phyloP scores from a whole-genome alignment of 2,888 invertebrate species.

The Acanthosepion lycidas region DNA sequence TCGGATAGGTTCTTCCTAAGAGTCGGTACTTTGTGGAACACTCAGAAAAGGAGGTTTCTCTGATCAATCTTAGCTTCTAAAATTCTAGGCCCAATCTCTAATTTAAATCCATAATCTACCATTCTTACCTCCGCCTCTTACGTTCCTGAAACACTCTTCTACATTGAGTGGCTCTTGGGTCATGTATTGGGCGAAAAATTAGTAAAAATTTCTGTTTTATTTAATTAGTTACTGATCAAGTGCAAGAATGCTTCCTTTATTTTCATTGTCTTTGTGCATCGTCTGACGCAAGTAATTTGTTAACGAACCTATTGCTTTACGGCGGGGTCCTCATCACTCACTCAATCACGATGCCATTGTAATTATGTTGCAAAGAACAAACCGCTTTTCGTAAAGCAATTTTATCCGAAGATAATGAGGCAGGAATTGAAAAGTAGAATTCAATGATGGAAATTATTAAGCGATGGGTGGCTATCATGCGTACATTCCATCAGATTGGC shows the following conservation, averaged over 20 bases:
- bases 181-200: too few relatives aligned
- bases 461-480: background rate
- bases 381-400: background rate
- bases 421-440: conserved; percentile 9
- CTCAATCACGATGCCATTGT: conserved; percentile 14
- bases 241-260: background rate
- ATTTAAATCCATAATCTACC: too few relatives aligned
- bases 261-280: background rate
- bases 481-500: background rate
- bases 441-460: background rate
- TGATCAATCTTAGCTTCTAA: too few relatives aligned
- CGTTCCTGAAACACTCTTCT: background rate
- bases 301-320: background rate
- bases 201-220: background rate
- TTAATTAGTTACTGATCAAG: background rate
- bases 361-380: conserved; percentile 8
- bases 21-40: too few relatives aligned
- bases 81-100: too few relatives aligned
- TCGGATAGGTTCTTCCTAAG: too few relatives aligned
- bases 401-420: background rate
- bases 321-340: background rate
- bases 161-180: too few relatives aligned
- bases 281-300: background rate
- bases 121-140: too few relatives aligned
- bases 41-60: too few relatives aligned